Evolutionary conservation across 1,140 invertebrate species (phyloP), one percentile per base, ranked within the genome.

Genomic region (Phenacoccus solenopsis): DNA sequence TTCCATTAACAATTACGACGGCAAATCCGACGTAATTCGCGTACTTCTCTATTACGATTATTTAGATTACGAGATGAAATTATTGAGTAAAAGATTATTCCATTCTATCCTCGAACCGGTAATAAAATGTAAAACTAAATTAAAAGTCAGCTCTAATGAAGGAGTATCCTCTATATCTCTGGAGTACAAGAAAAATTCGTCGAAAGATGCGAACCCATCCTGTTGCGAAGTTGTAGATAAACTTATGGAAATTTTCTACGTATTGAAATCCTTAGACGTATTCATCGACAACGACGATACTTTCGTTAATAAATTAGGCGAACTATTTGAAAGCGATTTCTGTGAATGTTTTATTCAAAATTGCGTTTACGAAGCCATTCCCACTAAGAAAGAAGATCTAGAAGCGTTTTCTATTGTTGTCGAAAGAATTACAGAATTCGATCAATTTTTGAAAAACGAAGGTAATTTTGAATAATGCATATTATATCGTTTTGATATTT

Each of bases 281-380:
- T 64, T 64, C 25, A 64, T 64, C 16, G 25, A 27, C 59, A 20
- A 24, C 22, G 59, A 64, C 16, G 59, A 64, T 1, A 64, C 59
- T 1, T 64, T 64, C 16, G 59, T 64, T 64, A 64, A 64, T 27
- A 64, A 64, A 64, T 16, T 64, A 64, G 59, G 59, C 25, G 59
- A 64, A 25, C 22, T 64, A 24, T 64, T 64, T 20, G 59, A 64
- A 9, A 25, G 20, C 4, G 59, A 64, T 5, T 64, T 64, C 16
- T 64, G 59, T 22, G 59, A 24, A 10, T 64, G 22, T 27, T 27
- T 64, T 1, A 64, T 27, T 9, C 20, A 64, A 64, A 64, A 64
- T 20, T 64, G 59, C 25, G 20, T 64, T 20, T 64, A 64, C 59
- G 59, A 64, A 27, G 59, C 59, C 4, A 64, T 64, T 25, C 59